phyloP scores from a whole-genome alignment of 2,888 invertebrate genomes.

The Orthosia incerta region DNA sequence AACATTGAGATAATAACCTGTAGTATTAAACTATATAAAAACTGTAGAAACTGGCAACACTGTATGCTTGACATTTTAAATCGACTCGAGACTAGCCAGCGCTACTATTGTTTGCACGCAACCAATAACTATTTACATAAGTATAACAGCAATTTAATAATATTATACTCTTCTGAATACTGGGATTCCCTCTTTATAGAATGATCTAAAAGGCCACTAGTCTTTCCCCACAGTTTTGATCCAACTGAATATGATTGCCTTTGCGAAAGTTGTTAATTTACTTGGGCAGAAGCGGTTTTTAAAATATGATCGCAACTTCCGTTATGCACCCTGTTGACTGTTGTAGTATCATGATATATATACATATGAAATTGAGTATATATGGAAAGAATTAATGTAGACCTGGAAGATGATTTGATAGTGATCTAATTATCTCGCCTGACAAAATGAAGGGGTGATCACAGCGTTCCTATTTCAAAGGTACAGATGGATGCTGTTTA shows the following conservation, averaged over 20 bases:
- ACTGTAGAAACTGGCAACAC: conserved; percentile 55
- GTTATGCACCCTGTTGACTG: too few species aligned
- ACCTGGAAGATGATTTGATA: too few species aligned
- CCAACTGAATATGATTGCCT: too few species aligned
- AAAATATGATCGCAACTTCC: too few species aligned
- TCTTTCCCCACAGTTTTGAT: too few species aligned
- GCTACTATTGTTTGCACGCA: conserved; percentile 48
- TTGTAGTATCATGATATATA: too few species aligned
- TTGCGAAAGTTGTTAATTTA: too few species aligned
- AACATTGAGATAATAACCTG: conserved; percentile 39
- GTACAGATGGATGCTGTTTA: neutral
- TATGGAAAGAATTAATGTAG: too few species aligned
- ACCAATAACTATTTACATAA: conserved; percentile 29
- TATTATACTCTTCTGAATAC: conserved; percentile 8
- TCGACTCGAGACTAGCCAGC: conserved; percentile 17
- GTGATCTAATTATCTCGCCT: neutral
- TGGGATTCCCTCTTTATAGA: conserved; percentile 1
- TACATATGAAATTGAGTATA: too few species aligned
- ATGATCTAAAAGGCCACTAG: neutral
- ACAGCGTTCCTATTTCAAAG: neutral
- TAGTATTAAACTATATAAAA: conserved; percentile 61
- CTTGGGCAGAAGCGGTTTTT: too few species aligned
- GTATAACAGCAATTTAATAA: conserved; percentile 24
- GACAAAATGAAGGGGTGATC: neutral
- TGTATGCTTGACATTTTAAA: conserved; percentile 62